phyloP scores from a whole-genome alignment of 2,888 invertebrate species.

The Cerceris ruficornis region DNA sequence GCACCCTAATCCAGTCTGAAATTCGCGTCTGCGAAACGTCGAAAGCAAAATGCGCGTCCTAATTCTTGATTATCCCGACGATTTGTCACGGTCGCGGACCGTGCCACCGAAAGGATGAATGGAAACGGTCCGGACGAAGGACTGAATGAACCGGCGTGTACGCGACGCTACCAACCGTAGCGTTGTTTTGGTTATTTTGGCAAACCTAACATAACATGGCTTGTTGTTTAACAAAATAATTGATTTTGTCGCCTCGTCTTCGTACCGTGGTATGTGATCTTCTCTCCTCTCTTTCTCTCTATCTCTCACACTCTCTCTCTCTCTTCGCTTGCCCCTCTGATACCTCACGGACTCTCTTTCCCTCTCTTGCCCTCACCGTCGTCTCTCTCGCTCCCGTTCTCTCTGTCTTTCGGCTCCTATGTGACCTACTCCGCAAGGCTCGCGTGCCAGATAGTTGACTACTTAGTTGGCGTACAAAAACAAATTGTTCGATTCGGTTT shows the following conservation, averaged over 20 bases:
- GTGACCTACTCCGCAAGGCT: conserved; percentile 40
- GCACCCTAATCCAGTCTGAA: not conserved
- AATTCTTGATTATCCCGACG: conserved; percentile 32
- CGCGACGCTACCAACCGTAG: conserved; percentile 49
- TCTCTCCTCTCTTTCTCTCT: conserved; percentile 26
- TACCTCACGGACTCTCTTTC: conserved; percentile 12
- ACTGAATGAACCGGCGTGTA: conserved; percentile 58
- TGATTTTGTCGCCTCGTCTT: conserved; percentile 77
- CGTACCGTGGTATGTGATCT: conserved; percentile 38
- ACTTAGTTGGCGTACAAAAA: conserved; percentile 71
- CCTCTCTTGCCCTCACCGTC: not conserved
- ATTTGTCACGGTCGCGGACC: conserved; percentile 25
- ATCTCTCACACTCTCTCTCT: conserved; percentile 16
- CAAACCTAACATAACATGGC: conserved; percentile 80
- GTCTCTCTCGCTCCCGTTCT: conserved; percentile 20
- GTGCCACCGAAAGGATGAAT: conserved; percentile 52
- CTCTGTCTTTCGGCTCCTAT: conserved; percentile 36
- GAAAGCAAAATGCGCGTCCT: not conserved
- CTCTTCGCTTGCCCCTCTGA: conserved; percentile 29
- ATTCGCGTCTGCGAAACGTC: not conserved
- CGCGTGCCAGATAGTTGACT: conserved; percentile 68
- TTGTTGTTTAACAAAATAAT: conserved; percentile 81
- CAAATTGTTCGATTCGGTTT: conserved; percentile 72
- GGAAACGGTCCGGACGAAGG: conserved; percentile 37
- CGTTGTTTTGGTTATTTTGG: conserved; percentile 80